Evolutionary conservation across 2,113 vertebrate species (phyloP), one percentile per base, ranked within the genome.

Genomic region (Callipepla californica): DNA sequence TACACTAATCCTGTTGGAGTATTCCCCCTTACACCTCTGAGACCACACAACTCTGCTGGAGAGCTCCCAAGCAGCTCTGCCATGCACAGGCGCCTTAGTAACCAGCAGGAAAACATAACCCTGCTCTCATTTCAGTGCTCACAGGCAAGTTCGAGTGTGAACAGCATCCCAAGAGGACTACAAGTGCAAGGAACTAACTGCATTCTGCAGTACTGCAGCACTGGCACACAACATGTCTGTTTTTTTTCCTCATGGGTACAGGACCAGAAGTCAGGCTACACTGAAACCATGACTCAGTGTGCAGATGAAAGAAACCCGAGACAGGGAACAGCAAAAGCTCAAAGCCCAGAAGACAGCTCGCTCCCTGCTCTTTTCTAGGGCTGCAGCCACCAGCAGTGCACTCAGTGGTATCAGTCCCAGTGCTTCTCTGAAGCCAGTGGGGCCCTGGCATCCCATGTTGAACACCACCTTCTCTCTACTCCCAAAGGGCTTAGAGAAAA

Each of bases 31-130:
- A 5, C 2, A 9, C 18, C 12, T 30, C 70, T 53, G 51, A 40
- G 36, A 55, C 10, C 30, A 30, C 66, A 10, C 21, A 51, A 7
- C 45, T 15, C 47, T 23, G 30, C 51, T 45, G 42, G 19, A 38
- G 40, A 53, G 58, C 0, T 1, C 13, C 20, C 58, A 30, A 30
- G 19, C 1, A 40, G 32, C 38, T 12, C 3, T 0, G 3, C 32
- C 2, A 1, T 5, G 8, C 11, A 16, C 13, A 4, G 7, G 51
- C 93, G 47, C 58, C 40, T 34, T 48, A 55, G 66, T 47, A 74
- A 5, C 8, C 23, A 40, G 38, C 17, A 68, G 68, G 32, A 40
- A 47, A 80, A 32, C 25, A 61, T 30, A 40, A 7, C 4, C 25
- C n/a, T 50, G 23, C 15, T n/a, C 59, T 42, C 21, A 25, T 28